phyloP scores from a whole-genome alignment of 2,797 vertebrate species.

The Cuculus canorus region DNA sequence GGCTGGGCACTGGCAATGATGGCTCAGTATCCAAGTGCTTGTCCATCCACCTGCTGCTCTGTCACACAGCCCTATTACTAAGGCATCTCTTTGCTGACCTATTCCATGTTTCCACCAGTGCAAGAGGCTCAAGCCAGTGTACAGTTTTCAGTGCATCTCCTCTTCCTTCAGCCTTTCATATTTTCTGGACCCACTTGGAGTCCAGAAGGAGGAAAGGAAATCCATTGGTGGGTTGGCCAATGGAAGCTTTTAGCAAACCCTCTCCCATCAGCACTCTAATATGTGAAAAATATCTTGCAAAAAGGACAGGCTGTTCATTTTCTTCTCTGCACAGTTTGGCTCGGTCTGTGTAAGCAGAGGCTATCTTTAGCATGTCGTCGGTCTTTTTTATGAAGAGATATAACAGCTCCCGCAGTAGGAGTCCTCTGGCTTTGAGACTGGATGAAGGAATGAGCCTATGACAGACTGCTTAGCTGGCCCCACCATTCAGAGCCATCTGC shows the following conservation, averaged over 20 bases:
- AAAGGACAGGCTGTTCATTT: slow-evolving; percentile 58
- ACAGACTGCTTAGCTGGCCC: slow-evolving; percentile 39
- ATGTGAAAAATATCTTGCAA: slow-evolving; percentile 19
- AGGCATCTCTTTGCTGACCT: rapidly evolving
- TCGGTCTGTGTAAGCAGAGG: not conserved
- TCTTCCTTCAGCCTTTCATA: not conserved
- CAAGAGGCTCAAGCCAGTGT: rapidly evolving
- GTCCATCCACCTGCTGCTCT: not conserved
- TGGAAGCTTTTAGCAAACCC: not conserved
- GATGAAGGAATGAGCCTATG: slow-evolving; percentile 39
- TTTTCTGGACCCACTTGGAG: not conserved
- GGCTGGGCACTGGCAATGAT: not conserved
- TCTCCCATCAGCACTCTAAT: not conserved
- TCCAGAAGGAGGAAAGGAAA: not conserved
- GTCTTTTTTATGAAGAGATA: slow-evolving; percentile 54
- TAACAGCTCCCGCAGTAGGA: slow-evolving; percentile 45
- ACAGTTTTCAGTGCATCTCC: not conserved
- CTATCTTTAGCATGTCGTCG: slow-evolving; percentile 44
- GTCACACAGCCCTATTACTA: not conserved
- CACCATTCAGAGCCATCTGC: slow-evolving; percentile 31
- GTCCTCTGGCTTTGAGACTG: slow-evolving; percentile 38
- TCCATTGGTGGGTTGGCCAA: not conserved
- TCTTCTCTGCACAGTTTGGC: slow-evolving; percentile 1
- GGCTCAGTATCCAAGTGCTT: not conserved
- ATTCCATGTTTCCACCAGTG: not conserved